Evolutionary conservation across 2,113 vertebrate species (phyloP).

Genomic region (Paralichthys olivaceus): DNA sequence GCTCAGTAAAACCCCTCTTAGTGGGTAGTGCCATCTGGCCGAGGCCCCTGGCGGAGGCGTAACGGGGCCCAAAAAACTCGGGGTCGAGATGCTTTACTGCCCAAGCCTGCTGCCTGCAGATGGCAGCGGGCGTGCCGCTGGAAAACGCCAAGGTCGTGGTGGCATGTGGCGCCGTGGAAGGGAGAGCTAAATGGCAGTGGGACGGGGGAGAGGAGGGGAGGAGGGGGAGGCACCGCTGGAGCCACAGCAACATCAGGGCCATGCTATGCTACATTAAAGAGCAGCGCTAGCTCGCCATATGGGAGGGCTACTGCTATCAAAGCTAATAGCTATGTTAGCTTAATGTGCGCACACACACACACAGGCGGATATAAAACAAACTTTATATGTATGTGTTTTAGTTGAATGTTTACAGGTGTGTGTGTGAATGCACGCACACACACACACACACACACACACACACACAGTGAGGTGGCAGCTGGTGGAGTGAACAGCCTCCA

Average conservation of each 20-base stretch:
- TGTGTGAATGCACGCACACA: no score
- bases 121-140: slow-evolving; percentile 78
- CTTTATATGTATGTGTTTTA: slow-evolving; percentile 32
- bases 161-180: slow-evolving; percentile 68
- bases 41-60: slow-evolving; percentile 76
- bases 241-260: slow-evolving; percentile 69
- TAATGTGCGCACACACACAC: slow-evolving; percentile 41
- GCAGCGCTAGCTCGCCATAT: slow-evolving; percentile 68
- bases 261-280: slow-evolving; percentile 74
- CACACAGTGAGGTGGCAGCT: slow-evolving; percentile 64
- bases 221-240: slow-evolving; percentile 55
- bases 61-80: slow-evolving; percentile 78
- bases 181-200: slow-evolving; percentile 76
- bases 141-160: slow-evolving; percentile 81
- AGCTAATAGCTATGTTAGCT: slow-evolving; percentile 76
- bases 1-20: slow-evolving; percentile 83
- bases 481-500: slow-evolving; percentile 68
- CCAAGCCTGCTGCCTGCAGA: slow-evolving; percentile 84
- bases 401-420: not conserved
- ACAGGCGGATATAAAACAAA: slow-evolving; percentile 22
- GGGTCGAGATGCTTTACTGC: slow-evolving; percentile 85
- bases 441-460: no score
- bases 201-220: not conserved
- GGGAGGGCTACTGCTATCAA: slow-evolving; percentile 72
- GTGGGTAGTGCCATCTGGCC: slow-evolving; percentile 83